These are phyloP conservation scores for Drosophila setosimentum DNA, from an alignment of 2,888 invertebrate genomes.

Conservation along the genomic window DNA sequence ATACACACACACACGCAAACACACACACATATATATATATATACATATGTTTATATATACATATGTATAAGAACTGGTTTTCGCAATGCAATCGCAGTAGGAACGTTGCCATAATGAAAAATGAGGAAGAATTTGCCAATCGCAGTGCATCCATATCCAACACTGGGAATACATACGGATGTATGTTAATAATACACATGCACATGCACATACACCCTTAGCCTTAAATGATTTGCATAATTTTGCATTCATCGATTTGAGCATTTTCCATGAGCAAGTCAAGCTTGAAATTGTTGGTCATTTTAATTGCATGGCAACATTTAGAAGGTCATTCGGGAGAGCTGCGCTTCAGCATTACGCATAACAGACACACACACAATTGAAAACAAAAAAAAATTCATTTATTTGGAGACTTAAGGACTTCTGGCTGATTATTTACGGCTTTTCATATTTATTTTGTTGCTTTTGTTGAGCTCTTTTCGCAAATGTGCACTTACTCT, in stretches of 20 bases:
- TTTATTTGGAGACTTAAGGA: conserved; percentile 12
- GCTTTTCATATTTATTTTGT: conserved; percentile 41
- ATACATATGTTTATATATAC: conserved; percentile 11
- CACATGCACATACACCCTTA: not conserved
- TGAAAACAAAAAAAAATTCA: conserved; percentile 23
- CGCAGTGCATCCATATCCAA: conserved; percentile 25
- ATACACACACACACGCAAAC: not conserved
- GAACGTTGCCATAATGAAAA: conserved; percentile 18
- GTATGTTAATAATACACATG: not conserved
- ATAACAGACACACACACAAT: conserved; percentile 1
- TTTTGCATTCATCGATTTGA: conserved; percentile 32
- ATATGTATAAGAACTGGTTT: conserved; percentile 40
- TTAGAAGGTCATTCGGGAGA: conserved; percentile 32
- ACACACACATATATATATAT: too few relatives aligned
- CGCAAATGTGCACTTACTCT: conserved; percentile 32
- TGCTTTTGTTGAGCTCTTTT: conserved; percentile 61
- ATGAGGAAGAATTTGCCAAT: conserved; percentile 46
- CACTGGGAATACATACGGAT: conserved; percentile 1
- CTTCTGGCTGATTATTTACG: conserved; percentile 23
- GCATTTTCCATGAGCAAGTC: conserved; percentile 16
- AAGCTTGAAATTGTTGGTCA: conserved; percentile 15
- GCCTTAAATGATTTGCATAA: conserved; percentile 40
- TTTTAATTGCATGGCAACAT: conserved; percentile 5
- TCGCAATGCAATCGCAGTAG: conserved; percentile 52
- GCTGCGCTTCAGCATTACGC: conserved; percentile 12